Evolutionary conservation across 1,140 invertebrate species (phyloP).

Genomic region (Apolygus lucorum): DNA sequence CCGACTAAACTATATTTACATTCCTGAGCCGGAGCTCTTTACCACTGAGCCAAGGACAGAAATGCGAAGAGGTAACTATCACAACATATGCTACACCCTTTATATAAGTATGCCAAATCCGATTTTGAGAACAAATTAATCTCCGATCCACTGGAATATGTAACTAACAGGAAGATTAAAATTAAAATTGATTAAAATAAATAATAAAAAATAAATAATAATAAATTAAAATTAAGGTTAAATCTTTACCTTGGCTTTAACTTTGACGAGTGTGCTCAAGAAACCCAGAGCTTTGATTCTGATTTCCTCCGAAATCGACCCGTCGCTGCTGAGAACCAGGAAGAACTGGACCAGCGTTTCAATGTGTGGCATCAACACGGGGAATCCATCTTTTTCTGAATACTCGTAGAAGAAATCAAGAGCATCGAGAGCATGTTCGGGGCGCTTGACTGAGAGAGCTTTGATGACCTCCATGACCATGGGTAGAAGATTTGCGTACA

Average conservation of each 20-base stretch:
- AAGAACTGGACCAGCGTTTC: slow-evolving; percentile 57
- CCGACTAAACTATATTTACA: no score
- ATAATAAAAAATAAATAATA: no score
- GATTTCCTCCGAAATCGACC: slow-evolving; percentile 46
- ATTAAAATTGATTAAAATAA: no score
- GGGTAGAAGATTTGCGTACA: slow-evolving; percentile 54
- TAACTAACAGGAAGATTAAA: no score
- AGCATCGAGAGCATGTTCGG: slow-evolving; percentile 39
- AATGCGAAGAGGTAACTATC: no score
- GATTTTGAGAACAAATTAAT: no score
- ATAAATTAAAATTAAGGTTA: no score
- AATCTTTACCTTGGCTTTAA: slow-evolving; percentile 64
- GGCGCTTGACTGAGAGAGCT: slow-evolving; percentile 43
- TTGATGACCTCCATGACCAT: slow-evolving; percentile 49
- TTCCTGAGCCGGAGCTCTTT: no score
- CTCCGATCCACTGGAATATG: no score
- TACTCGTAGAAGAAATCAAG: slow-evolving; percentile 66
- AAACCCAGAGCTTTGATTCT: slow-evolving; percentile 58
- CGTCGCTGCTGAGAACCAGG: slow-evolving; percentile 50
- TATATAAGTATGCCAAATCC: no score
- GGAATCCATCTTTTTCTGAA: slow-evolving; percentile 51
- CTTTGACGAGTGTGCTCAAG: slow-evolving; percentile 51
- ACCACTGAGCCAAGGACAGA: no score
- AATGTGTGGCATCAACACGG: slow-evolving; percentile 54
- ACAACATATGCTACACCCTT: no score